phyloP scores from a whole-genome alignment of 2,888 invertebrate genomes.

The Scaptomyza caliginosa region DNA sequence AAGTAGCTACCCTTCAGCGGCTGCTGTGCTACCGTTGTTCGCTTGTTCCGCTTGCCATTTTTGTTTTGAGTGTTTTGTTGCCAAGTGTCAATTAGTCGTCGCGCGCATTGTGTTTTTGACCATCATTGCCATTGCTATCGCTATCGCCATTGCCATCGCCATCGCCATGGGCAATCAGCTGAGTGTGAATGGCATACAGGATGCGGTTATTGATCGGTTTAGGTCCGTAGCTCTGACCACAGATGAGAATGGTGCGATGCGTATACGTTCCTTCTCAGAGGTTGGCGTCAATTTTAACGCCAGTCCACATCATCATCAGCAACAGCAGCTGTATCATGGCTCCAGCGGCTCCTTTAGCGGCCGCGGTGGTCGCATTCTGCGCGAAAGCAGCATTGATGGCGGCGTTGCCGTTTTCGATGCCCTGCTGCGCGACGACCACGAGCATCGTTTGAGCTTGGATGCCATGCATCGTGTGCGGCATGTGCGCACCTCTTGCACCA shows the following conservation, averaged over 20 bases:
- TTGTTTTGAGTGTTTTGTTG: conserved; percentile 18
- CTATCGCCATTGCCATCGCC: not conserved
- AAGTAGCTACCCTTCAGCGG: conserved; percentile 50
- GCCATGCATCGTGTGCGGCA: conserved; percentile 75
- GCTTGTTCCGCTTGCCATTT: conserved; percentile 20
- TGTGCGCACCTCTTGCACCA: conserved; percentile 80
- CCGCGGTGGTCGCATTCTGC: conserved; percentile 65
- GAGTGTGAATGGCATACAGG: conserved; percentile 77
- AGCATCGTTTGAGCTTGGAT: conserved; percentile 79
- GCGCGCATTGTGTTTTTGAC: not conserved
- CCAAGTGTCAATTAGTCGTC: conserved; percentile 11
- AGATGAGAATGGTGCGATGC: conserved; percentile 76
- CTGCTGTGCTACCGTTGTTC: conserved; percentile 16
- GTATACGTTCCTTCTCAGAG: conserved; percentile 81
- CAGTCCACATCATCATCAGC: conserved; percentile 45
- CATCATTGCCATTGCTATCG: not conserved
- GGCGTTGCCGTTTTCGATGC: conserved; percentile 69
- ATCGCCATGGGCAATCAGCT: conserved; percentile 75
- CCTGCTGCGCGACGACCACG: conserved; percentile 69
- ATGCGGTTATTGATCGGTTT: conserved; percentile 80
- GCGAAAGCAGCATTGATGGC: conserved; percentile 71
- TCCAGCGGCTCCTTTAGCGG: conserved; percentile 53
- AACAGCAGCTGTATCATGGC: conserved; percentile 25
- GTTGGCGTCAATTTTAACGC: conserved; percentile 61
- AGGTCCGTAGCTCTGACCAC: conserved; percentile 79